These are phyloP conservation scores for Anthonomus grandis DNA, from an alignment of 1,140 invertebrate genomes.

Conservation along the genomic window DNA sequence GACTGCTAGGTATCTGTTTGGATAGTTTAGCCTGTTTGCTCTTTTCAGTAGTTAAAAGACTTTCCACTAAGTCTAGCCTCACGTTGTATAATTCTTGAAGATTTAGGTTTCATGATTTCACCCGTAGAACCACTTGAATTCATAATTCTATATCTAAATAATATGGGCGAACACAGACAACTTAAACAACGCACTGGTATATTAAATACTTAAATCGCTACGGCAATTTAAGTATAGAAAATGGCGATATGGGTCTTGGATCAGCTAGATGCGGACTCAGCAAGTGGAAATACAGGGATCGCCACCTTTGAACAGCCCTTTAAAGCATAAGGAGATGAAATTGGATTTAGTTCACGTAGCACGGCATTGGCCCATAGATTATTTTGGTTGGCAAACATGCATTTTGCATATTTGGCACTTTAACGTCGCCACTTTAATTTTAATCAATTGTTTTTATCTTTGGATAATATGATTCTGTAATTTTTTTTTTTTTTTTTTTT, in stretches of 20 bases:
- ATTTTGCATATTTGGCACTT: background rate
- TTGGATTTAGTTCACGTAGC: background rate
- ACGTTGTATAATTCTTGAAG: no score
- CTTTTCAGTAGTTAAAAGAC: background rate
- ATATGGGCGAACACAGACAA: background rate
- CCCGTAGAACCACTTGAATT: background rate
- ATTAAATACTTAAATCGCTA: no score
- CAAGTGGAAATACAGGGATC: background rate
- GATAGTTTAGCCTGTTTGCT: background rate
- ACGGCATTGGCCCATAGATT: background rate
- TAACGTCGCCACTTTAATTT: slow-evolving; percentile 1
- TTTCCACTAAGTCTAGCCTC: slow-evolving; percentile 1
- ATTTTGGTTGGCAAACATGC: background rate
- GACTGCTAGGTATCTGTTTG: background rate
- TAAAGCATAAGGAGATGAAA: background rate
- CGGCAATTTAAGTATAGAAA: background rate
- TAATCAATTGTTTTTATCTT: no score
- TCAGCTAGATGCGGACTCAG: background rate
- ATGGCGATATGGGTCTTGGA: background rate
- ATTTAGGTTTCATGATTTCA: slow-evolving; percentile 2
- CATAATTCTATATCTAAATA: background rate
- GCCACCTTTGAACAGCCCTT: background rate
- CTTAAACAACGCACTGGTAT: background rate
- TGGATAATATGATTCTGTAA: no score
- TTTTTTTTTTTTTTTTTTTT: background rate